These are phyloP conservation scores for Conus ventricosus DNA, from an alignment of 1,140 invertebrate species.

Conservation along the genomic window DNA sequence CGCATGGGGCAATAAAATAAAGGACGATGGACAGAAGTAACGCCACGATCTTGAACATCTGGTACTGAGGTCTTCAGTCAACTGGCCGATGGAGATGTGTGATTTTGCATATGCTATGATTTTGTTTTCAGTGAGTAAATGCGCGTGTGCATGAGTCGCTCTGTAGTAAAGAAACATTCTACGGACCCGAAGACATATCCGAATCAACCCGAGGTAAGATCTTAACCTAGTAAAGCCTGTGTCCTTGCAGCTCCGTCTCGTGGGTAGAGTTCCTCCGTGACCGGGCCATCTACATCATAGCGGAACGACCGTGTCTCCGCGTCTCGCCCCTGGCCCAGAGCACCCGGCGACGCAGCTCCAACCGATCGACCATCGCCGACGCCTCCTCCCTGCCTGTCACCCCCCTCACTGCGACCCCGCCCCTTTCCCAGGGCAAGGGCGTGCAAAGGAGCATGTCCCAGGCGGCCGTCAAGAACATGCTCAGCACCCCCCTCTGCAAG, in stretches of 20 bases:
- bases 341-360: not conserved
- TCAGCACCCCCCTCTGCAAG: conserved; percentile 4
- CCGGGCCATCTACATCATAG: conserved; percentile 49
- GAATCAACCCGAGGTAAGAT: too few species aligned
- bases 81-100: too few species aligned
- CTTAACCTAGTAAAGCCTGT: too few species aligned
- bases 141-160: too few species aligned
- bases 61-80: too few species aligned
- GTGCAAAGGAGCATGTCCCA: not conserved
- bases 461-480: not conserved
- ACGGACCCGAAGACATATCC: too few species aligned
- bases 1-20: too few species aligned
- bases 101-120: too few species aligned
- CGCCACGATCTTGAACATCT: too few species aligned
- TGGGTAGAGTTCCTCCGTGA: conserved; percentile 52
- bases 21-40: too few species aligned
- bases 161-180: too few species aligned
- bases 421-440: not conserved
- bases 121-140: too few species aligned
- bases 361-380: conserved; percentile 7
- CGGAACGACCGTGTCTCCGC: conserved; percentile 44
- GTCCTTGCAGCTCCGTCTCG: conserved; percentile 33
- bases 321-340: conserved; percentile 44
- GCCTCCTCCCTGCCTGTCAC: conserved; percentile 20
- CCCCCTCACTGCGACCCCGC: not conserved